Evolutionary conservation across 2,113 vertebrate species (phyloP).

Genomic region (Sturnira hondurensis): DNA sequence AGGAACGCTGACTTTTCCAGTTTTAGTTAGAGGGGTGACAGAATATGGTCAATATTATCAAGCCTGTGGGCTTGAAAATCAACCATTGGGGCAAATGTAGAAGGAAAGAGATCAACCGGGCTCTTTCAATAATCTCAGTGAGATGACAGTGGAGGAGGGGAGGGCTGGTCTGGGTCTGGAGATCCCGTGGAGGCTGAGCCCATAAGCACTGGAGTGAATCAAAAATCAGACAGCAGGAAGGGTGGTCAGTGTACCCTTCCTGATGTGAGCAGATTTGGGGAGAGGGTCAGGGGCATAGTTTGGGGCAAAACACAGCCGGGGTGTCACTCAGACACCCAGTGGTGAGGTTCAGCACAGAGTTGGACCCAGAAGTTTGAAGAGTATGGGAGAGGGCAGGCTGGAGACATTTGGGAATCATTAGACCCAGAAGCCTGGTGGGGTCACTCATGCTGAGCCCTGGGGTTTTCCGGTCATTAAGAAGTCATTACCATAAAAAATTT

Average conservation of each 20-base stretch:
- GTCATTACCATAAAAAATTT: not conserved
- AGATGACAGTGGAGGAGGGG: not conserved
- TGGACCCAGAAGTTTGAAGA: not conserved
- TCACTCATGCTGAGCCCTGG: not conserved
- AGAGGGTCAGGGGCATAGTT: not conserved
- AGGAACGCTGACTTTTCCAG: too few species aligned
- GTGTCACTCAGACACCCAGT: not conserved
- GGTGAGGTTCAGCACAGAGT: not conserved
- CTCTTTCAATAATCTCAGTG: not conserved
- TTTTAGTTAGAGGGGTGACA: not conserved
- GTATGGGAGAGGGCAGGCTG: not conserved
- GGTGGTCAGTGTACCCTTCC: not conserved
- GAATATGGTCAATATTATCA: not conserved
- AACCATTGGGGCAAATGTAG: not conserved
- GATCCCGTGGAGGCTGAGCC: not conserved
- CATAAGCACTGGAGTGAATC: not conserved
- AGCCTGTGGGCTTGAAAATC: not conserved
- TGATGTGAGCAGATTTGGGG: not conserved
- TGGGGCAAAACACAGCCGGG: not conserved
- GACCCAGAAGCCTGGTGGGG: not conserved
- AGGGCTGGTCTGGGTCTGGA: too few species aligned
- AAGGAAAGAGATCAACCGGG: too few species aligned
- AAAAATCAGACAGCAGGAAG: not conserved
- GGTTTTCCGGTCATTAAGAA: not conserved
- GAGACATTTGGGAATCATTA: not conserved